Evolutionary conservation across 2,888 invertebrate genomes (phyloP), one percentile per base, ranked within the genome.

Genomic region (Sarcophaga subvicina): DNA sequence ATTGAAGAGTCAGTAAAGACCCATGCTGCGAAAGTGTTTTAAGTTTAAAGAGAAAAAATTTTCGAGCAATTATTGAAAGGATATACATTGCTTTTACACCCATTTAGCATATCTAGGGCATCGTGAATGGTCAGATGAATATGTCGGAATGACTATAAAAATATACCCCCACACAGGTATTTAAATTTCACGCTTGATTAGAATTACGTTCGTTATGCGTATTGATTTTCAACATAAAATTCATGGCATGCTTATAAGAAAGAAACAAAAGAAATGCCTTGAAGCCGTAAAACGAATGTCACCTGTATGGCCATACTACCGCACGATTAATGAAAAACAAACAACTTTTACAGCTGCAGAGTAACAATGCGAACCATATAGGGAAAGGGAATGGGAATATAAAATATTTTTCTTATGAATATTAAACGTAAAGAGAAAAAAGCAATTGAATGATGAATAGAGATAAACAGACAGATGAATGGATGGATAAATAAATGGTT

Each of bases 301-400:
- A 27, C 5, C 25, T 83, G 78, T 83, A 72, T 22, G 25, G 37
- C 37, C 37, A 37, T 37, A 37, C 6, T 6, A 37, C 37, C 37
- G 6, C 1, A 37, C 79, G 71, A 75, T 71, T 82, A 86, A 86
- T 86, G 75, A 80, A 82, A 76, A 82, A 54, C 75, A 79, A 85
- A 79, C 64, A 71, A 2, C 69, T 37, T 73, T 63, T 60, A 22
- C 37, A 37, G 37, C 37, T 37, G 37, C 37, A 37, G 37, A 37
- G 37, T 37, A 37, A 37, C 8, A 37, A 8, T 37, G 37, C 37
- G 37, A 37, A 37, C 0, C 37, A 37, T 10, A 37, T 37, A 10
- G 37, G 37, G 8, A 37, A 37, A 37, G 37, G 37, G 8, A 37
- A 37, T 37, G 37, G 2, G 8, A 37, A 37, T 37, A 37, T 3